Percentiles rank a stretch among this genome's conserved stretches.
Conservation (phyloP, 2,888 invertebrate species). For the Philopedon plagiatum region DNA sequence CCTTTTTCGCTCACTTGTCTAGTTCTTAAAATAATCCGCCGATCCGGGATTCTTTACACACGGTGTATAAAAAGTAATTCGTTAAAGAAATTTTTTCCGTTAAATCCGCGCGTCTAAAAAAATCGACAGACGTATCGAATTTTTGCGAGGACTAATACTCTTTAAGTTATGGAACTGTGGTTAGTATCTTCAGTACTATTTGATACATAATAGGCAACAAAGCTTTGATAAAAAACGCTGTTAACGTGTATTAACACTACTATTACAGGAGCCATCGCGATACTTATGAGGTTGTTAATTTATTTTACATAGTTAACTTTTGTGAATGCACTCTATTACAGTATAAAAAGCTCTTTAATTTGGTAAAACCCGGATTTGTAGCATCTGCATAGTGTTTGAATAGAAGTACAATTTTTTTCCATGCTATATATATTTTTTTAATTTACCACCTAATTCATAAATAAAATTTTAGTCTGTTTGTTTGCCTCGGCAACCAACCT, state of each 20-base stretch:
- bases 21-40: too few relatives aligned
- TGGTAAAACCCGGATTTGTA: conserved; percentile 3
- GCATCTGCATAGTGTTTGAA: not conserved
- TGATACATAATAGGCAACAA: not conserved
- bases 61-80: too few relatives aligned
- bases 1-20: too few relatives aligned
- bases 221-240: not conserved
- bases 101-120: too few relatives aligned
- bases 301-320: conserved; percentile 11
- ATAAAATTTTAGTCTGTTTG: too few relatives aligned
- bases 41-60: too few relatives aligned
- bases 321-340: not conserved
- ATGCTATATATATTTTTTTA: too few relatives aligned
- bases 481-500: too few relatives aligned
- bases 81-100: too few relatives aligned
- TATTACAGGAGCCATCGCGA: not conserved
- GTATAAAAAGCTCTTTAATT: conserved; percentile 19
- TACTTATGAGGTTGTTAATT: not conserved
- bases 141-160: not conserved
- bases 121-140: too few relatives aligned
- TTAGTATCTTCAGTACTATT: not conserved
- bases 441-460: too few relatives aligned
- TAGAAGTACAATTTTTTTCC: not conserved
- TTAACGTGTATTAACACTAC: not conserved
- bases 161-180: not conserved